Base-by-base conservation (phyloP, 2,113 vertebrate species). In the Megaleporinus macrocephalus region DNA sequence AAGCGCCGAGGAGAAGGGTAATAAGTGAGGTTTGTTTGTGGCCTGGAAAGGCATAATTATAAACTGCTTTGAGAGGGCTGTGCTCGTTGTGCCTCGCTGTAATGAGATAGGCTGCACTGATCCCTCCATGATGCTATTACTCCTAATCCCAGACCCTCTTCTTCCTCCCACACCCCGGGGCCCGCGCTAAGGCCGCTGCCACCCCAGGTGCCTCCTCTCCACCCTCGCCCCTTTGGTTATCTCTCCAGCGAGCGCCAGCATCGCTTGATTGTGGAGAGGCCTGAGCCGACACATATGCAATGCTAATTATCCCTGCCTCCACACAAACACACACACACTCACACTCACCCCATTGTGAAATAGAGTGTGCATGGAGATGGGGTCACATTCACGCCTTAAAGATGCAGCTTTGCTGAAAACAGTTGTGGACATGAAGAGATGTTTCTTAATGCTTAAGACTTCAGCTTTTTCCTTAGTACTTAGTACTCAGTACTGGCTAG, bases 91-190 rank as follows among this genome's bases (percentile, higher is more conserved):
- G 79, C 79, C 62, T 84, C 72, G 70, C 85, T 78, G 84, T 93
- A 95, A 93, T 91, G 87, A 90, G 91, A 88, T 85, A 86, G 86
- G 77, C 89, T 89, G 91, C 65, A 44, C 88, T 93, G 91, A 92
- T 94, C 93, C 83, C 82, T 83, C 82, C 86, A 82, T 90, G 89
- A 90, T 90, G 92, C 91, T 91, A 86, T 89, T 89, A 71, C 53
- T 82, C 65, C 89, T 89, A 91, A 88, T 94, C 87, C 93, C 87
- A 81, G 47, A 86, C 83, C 79, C 76, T 65, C 65, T 77, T 62
- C 76, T 86, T 91, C 85, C 93, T 89, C 88, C 90, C 89, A 86
- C 84, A 30, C 53, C 86, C 87, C 89, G 73, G 88, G 89, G 92
- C 89, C 81, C 73, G 86, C 80, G 55, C 78, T 89, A 47, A 49